Conservation (phyloP, 2,888 invertebrate genomes). For the Tetrapedia diversipes region DNA sequence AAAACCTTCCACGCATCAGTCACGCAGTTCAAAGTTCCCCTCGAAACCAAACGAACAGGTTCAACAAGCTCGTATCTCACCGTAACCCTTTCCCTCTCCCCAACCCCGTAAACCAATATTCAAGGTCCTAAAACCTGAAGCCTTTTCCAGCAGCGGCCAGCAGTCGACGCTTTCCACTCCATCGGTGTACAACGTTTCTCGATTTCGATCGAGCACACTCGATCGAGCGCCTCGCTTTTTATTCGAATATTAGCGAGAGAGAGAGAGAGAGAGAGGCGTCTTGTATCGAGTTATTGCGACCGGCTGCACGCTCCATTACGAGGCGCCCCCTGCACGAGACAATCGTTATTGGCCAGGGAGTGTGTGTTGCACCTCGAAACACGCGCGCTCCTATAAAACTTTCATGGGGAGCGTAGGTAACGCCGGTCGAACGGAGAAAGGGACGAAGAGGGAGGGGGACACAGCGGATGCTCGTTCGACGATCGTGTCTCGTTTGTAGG, state of each 20-base stretch:
- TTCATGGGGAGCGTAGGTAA: constrained; percentile 31
- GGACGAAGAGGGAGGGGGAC: too few relatives aligned
- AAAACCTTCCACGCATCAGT: too few relatives aligned
- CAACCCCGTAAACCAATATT: not conserved
- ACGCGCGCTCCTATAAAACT: constrained; percentile 40
- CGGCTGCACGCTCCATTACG: constrained; percentile 45
- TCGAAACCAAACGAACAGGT: not conserved
- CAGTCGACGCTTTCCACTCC: not conserved
- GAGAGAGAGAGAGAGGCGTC: not conserved
- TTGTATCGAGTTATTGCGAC: constrained; percentile 42
- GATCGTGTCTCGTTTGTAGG: constrained; percentile 21
- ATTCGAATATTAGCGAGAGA: constrained; percentile 29
- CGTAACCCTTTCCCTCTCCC: too few relatives aligned
- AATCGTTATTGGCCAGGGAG: constrained; percentile 44
- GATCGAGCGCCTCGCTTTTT: constrained; percentile 7
- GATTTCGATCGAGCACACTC: constrained; percentile 4
- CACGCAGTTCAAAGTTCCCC: not conserved
- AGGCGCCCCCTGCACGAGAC: constrained; percentile 29
- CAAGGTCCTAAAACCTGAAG: not conserved
- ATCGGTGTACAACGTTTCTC: not conserved
- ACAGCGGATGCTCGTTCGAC: constrained; percentile 25
- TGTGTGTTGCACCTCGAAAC: constrained; percentile 38
- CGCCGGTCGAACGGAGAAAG: constrained; percentile 17
- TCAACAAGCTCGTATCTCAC: not conserved
- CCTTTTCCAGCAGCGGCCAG: not conserved